These are phyloP conservation scores for Cantharis rufa DNA, from an alignment of 2,888 invertebrate genomes.

Conservation along the genomic window DNA sequence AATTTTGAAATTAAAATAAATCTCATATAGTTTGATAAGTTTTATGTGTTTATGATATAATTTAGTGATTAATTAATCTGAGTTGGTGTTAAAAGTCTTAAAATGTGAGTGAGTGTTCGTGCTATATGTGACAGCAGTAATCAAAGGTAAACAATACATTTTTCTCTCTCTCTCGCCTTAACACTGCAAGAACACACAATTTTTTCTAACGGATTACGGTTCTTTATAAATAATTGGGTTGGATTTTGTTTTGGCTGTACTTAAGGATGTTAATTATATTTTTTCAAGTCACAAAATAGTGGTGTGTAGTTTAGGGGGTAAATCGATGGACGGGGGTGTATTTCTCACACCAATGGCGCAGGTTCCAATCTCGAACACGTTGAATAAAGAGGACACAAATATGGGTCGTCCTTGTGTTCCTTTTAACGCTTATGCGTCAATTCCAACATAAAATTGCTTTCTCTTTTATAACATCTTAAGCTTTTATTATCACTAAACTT, in stretches of 20 bases:
- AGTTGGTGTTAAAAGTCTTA: constrained; percentile 10
- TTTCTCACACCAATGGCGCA: constrained; percentile 46
- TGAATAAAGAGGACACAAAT: constrained; percentile 36
- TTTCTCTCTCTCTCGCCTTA: constrained; percentile 42
- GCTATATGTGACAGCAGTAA: constrained; percentile 45
- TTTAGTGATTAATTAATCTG: constrained; percentile 17
- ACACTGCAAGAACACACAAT: neutral
- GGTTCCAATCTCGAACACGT: constrained; percentile 45
- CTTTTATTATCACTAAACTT: constrained; percentile 5
- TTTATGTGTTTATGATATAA: constrained; percentile 26
- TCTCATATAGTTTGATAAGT: constrained; percentile 7
- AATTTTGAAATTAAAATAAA: constrained; percentile 32
- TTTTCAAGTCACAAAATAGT: constrained; percentile 22
- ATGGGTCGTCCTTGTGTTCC: constrained; percentile 29
- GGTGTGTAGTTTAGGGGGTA: constrained; percentile 39
- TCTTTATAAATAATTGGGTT: neutral
- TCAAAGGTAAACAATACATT: constrained; percentile 54
- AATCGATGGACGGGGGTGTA: constrained; percentile 45
- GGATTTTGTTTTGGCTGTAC: neutral
- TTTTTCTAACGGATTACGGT: neutral
- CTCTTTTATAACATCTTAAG: constrained; percentile 8
- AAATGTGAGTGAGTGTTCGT: constrained; percentile 30
- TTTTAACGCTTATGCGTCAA: constrained; percentile 19
- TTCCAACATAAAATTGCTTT: constrained; percentile 19
- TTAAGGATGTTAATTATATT: constrained; percentile 13